phyloP scores from a whole-genome alignment of 2,113 vertebrate species.

The Larimichthys polyactis region DNA sequence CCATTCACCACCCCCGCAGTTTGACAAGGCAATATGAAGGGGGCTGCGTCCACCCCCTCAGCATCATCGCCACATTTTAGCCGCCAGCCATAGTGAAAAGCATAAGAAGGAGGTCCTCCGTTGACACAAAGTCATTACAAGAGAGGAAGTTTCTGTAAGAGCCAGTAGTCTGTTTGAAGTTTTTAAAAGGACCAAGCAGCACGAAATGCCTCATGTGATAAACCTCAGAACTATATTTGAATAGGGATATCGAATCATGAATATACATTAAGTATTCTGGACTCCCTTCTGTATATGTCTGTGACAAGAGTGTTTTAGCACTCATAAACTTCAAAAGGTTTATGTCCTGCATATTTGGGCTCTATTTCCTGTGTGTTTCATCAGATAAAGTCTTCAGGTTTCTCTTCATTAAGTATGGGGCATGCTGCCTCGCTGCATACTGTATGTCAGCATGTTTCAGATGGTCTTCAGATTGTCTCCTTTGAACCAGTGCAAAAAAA shows the following conservation, averaged over 20 bases:
- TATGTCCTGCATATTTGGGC: constrained; percentile 10
- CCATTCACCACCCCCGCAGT: constrained; percentile 30
- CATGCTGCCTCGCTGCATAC: constrained; percentile 33
- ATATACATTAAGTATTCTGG: constrained; percentile 51
- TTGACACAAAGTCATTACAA: constrained; percentile 44
- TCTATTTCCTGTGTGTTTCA: constrained; percentile 70
- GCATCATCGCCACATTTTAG: constrained; percentile 33
- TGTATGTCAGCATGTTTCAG: constrained; percentile 50
- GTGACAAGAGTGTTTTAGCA: constrained; percentile 53
- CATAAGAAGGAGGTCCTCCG: constrained; percentile 15
- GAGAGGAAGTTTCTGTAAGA: constrained; percentile 28
- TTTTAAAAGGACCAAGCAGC: constrained; percentile 22
- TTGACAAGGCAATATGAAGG: constrained; percentile 30
- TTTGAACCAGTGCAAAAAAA: constrained; percentile 56
- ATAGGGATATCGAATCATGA: constrained; percentile 54
- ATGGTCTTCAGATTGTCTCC: constrained; percentile 41
- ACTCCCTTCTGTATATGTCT: constrained; percentile 35
- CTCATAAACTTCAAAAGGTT: constrained; percentile 49
- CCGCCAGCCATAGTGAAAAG: constrained; percentile 12
- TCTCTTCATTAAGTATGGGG: constrained; percentile 44
- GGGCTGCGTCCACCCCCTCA: constrained; percentile 36
- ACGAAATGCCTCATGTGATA: constrained; percentile 33
- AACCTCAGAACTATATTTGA: constrained; percentile 47
- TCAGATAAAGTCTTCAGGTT: constrained; percentile 68
- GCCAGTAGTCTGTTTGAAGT: constrained; percentile 48